phyloP scores from a whole-genome alignment of 2,113 vertebrate genomes.

The Acanthisitta chloris region DNA sequence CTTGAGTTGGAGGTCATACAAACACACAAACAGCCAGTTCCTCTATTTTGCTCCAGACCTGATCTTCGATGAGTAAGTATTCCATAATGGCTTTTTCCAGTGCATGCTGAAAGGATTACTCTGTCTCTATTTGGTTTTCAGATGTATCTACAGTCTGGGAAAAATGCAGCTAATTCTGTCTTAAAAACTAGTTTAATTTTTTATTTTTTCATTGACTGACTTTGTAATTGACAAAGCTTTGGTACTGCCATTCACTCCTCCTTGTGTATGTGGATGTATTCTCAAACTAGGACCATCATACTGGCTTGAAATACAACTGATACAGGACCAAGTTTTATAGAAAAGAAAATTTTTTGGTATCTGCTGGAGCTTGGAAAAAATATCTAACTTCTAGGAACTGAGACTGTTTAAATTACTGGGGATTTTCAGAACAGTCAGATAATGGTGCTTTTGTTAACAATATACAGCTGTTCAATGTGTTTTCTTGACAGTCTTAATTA shows the following conservation, averaged over 20 bases:
- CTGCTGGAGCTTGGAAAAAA: constrained; percentile 48
- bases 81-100: constrained; percentile 42
- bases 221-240: neutral
- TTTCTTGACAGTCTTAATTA: constrained; percentile 74
- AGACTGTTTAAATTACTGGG: constrained; percentile 26
- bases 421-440: constrained; percentile 26
- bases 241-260: neutral
- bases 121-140: constrained; percentile 32
- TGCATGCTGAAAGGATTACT: constrained; percentile 27
- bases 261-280: constrained; percentile 23
- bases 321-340: constrained; percentile 39
- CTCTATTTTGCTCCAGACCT: constrained; percentile 99
- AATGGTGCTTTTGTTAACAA: constrained; percentile 70
- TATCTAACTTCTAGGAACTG: constrained; percentile 66
- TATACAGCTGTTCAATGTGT: constrained; percentile 64
- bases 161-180: neutral
- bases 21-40: constrained; percentile 97
- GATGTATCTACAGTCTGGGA: constrained; percentile 6
- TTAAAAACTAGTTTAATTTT: neutral
- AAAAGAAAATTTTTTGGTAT: constrained; percentile 34
- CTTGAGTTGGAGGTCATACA: constrained; percentile 99
- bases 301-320: constrained; percentile 27
- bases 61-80: constrained; percentile 97
- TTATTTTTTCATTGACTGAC: neutral
- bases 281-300: constrained; percentile 38